Conservation (phyloP, 2,797 vertebrate species). For the Cirrhinus mrigala region DNA sequence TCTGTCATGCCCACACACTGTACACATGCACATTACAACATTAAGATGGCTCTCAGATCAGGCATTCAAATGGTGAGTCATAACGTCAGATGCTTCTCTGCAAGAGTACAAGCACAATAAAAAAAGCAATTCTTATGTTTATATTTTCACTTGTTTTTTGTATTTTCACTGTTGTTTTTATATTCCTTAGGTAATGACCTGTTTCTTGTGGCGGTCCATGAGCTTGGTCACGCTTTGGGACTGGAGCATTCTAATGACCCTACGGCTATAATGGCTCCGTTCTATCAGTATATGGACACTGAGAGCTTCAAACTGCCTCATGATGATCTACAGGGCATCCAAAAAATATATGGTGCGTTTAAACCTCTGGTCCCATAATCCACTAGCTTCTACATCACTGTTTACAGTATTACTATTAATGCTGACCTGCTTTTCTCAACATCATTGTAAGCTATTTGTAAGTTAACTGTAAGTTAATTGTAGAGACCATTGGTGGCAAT, state of each 20-base stretch:
- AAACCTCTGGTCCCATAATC: background rate
- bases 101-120: background rate
- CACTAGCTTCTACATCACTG: background rate
- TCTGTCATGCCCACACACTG: background rate
- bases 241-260: slow-evolving; percentile 86
- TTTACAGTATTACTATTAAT: too few relatives aligned
- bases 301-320: slow-evolving; percentile 87
- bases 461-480: too few relatives aligned
- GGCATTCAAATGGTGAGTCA: slow-evolving; percentile 8
- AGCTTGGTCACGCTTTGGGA: slow-evolving; percentile 86
- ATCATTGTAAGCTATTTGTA: too few relatives aligned
- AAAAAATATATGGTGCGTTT: slow-evolving; percentile 83
- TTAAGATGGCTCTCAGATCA: slow-evolving; percentile 7
- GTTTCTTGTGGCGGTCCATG: slow-evolving; percentile 87
- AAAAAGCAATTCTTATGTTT: background rate
- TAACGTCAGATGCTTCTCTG: background rate
- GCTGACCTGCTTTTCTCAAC: too few relatives aligned
- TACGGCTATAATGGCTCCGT: slow-evolving; percentile 88
- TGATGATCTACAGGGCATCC: slow-evolving; percentile 87
- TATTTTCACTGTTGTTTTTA: slow-evolving; percentile 16
- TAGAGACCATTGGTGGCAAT: too few relatives aligned
- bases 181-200: slow-evolving; percentile 84
- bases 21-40: background rate
- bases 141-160: slow-evolving; percentile 5
- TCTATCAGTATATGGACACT: slow-evolving; percentile 88